Conservation (phyloP, 2,888 invertebrate genomes). For the Brachyopa scutellaris region DNA sequence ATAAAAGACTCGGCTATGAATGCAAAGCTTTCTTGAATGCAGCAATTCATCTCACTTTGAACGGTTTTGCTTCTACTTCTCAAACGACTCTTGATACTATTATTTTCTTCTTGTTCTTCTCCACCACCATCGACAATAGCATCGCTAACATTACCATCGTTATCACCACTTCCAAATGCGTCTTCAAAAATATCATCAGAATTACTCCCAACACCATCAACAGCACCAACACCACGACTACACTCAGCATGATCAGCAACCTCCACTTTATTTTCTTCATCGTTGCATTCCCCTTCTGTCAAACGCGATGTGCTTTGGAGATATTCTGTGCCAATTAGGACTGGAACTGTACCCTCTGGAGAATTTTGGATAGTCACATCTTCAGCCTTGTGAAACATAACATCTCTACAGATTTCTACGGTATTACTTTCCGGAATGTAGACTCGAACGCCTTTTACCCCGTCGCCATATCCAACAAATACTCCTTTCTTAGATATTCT, state of each 20-base stretch:
- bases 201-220: no score
- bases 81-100: conserved; percentile 8
- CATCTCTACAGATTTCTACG: conserved; percentile 51
- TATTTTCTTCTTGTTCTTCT: background rate
- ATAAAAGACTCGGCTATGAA: conserved; percentile 30
- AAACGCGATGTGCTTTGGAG: background rate
- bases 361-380: no score
- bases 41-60: conserved; percentile 8
- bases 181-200: conserved; percentile 21
- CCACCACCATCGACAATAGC: background rate
- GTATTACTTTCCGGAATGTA: conserved; percentile 48
- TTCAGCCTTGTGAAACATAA: conserved; percentile 34
- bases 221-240: no score
- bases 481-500: conserved; percentile 74
- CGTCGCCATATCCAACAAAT: conserved; percentile 76
- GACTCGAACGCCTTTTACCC: conserved; percentile 75
- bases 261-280: background rate
- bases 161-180: no score
- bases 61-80: conserved; percentile 14
- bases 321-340: background rate
- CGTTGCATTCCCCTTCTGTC: background rate
- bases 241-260: background rate
- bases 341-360: background rate
- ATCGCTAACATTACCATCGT: no score
- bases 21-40: conserved; percentile 30